These are phyloP conservation scores for Prionailurus bengalensis DNA, from an alignment of 2,113 vertebrate genomes.

Conservation along the genomic window DNA sequence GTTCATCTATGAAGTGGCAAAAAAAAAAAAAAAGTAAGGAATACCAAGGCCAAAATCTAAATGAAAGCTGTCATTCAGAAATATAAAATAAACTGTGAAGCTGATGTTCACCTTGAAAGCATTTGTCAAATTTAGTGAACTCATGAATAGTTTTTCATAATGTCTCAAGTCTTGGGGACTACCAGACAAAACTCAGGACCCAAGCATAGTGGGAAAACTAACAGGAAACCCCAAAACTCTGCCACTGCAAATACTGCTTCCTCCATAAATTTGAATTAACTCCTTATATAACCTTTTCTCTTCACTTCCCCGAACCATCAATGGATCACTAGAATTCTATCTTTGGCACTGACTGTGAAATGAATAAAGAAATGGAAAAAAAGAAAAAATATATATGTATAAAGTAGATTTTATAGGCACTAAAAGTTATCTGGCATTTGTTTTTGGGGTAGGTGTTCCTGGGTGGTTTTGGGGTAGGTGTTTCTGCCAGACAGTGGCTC, in stretches of 20 bases:
- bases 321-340: neutral
- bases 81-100: neutral
- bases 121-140: conserved; percentile 60
- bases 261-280: conserved; percentile 7
- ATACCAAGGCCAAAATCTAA: conserved; percentile 15
- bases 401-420: neutral
- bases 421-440: neutral
- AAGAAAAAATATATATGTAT: neutral
- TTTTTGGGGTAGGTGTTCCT: neutral
- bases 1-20: neutral
- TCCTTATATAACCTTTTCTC: neutral
- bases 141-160: neutral
- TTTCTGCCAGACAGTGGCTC: neutral
- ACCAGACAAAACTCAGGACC: neutral
- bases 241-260: neutral
- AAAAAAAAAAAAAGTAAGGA: neutral
- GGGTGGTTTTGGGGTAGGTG: neutral
- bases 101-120: conserved; percentile 39
- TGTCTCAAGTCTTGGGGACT: neutral
- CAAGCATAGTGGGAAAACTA: neutral
- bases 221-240: neutral
- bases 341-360: neutral
- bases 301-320: neutral
- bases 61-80: conserved; percentile 50
- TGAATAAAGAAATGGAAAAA: neutral